Conservation (phyloP, 1,140 invertebrate genomes). For the Caenorhabditis inopinata region DNA sequence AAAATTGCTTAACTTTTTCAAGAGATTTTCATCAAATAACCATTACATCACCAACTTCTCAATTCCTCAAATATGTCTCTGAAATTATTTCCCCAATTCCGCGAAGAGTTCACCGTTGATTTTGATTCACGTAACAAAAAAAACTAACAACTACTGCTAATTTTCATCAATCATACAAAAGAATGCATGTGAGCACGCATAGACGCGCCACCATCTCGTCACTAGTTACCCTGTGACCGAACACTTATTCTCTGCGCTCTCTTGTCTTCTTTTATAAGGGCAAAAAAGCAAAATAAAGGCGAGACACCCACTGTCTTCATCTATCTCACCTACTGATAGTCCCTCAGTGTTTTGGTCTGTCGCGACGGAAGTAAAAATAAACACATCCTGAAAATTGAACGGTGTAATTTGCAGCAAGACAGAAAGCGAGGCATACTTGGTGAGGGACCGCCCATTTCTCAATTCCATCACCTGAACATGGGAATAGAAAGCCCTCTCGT, state of each 20-base stretch:
- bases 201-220: background rate
- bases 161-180: background rate
- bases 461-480: background rate
- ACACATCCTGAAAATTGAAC: background rate
- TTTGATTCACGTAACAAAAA: too few relatives aligned
- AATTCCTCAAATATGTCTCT: too few relatives aligned
- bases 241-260: background rate
- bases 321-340: background rate
- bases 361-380: background rate
- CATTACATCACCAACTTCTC: too few relatives aligned
- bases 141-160: background rate
- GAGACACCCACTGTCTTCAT: background rate
- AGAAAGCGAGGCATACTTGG: background rate
- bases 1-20: too few relatives aligned
- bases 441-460: background rate
- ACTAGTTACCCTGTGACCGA: background rate
- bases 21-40: too few relatives aligned
- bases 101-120: too few relatives aligned
- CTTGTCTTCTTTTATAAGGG: background rate
- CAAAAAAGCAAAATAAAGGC: background rate
- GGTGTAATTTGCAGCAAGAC: background rate
- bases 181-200: background rate
- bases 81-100: too few relatives aligned
- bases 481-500: background rate
- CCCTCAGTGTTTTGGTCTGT: background rate